Percentiles rank a stretch among this genome's conserved stretches.
phyloP scores from a whole-genome alignment of 2,113 vertebrate genomes.

The Ibidorhyncha struthersii region DNA sequence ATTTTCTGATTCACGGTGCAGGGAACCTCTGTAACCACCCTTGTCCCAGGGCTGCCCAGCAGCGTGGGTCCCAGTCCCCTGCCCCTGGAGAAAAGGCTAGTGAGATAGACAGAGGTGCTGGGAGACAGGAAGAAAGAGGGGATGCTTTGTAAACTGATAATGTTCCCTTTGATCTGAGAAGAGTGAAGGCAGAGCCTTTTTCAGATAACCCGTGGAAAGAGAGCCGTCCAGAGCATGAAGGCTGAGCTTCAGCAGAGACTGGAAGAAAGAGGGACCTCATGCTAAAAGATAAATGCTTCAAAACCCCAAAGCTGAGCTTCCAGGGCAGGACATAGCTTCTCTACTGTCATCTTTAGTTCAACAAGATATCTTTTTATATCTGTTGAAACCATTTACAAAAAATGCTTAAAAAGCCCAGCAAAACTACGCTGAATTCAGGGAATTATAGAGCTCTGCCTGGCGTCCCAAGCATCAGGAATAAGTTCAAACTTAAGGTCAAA shows the following conservation, averaged over 20 bases:
- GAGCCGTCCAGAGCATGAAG: not conserved
- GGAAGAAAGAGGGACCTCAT: not conserved
- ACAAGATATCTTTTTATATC: not conserved
- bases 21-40: not conserved
- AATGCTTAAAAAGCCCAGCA: not conserved
- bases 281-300: conserved; percentile 6
- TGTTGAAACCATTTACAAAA: not conserved
- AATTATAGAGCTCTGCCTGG: not conserved
- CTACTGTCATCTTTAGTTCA: not conserved
- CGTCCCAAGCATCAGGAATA: not conserved
- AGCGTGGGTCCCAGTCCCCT: not conserved
- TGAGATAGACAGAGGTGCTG: not conserved
- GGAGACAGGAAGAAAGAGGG: not conserved
- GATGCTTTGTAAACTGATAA: conserved; percentile 61
- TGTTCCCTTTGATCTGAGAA: conserved; percentile 57
- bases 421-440: not conserved
- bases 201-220: conserved; percentile 33
- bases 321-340: not conserved
- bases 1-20: not conserved
- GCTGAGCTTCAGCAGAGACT: not conserved
- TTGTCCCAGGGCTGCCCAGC: not conserved
- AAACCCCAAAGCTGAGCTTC: not conserved
- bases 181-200: conserved; percentile 52
- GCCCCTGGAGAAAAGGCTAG: not conserved
- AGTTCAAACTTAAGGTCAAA: not conserved